Evolutionary conservation across 2,797 vertebrate genomes (phyloP), one percentile per base, ranked within the genome.

Genomic region (Catamblyrhynchus diadema): DNA sequence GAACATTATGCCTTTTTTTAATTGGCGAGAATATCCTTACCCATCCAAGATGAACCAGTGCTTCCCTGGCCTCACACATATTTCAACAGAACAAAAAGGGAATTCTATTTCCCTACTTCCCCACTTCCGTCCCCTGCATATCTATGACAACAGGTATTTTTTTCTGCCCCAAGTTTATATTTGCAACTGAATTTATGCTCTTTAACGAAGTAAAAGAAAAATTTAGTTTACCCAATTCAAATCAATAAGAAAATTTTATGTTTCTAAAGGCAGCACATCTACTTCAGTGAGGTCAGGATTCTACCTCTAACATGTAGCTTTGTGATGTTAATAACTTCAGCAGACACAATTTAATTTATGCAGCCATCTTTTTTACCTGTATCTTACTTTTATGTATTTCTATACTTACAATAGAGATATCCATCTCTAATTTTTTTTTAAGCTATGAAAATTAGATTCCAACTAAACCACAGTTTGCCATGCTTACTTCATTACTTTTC

Each of bases 241-340:
- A 92, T 81, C 65, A 86, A 69, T 54, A 85, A 71, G 62, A 77
- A 94, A 95, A 89, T 86, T 83, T 92, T 64, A 50, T 0, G 0
- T 71, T 79, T 75, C 74, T 84, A 82, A 91, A 94, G 67, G 83
- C 64, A 1, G 57, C 79, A 77, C 41, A 70, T 94, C 67, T 53
- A 86, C 72, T 94, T 83, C 91, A 79, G 35, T 69, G 59, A 72
- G 84, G 91, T 94, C 79, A 92, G 69, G 35, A 95, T 92, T 96
- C 86, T 91, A 83, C 84, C 79, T 91, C 89, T 89, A 95, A 66
- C 54, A 23, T 48, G 39, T 41, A 78, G 79, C 92, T 96, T 97
- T 97, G 86, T 94, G 85, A 97, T 96, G 94, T 78, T 97, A 95
- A 97, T 96, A 89, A 94, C 79, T 97, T 74, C 91, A 91, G 90